Base-by-base conservation (phyloP, 2,888 invertebrate genomes). In the Euplexia lucipara region DNA sequence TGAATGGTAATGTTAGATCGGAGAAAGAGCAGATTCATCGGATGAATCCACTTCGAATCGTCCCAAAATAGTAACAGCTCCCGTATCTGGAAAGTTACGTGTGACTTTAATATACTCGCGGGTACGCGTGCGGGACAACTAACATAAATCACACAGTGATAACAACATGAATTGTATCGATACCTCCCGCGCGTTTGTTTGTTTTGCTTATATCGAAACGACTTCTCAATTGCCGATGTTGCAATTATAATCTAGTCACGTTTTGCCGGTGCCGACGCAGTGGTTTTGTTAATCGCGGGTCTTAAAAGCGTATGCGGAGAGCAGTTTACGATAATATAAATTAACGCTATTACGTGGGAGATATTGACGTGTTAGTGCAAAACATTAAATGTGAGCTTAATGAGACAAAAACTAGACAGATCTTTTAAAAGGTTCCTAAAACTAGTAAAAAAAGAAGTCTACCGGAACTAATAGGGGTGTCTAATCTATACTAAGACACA, bases 81-180 rank as follows among this genome's bases (percentile, higher is more conserved):
- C 88, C 85, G 88, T 59, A 94, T 94, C 94, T 94, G 94, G 71
- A 94, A 94, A 92, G 91, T 90, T 86, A 91, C 78, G 85, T 81
- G 72, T 76, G 76, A 74, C 76, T 89, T 87, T 87, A 88, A 86
- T 87, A 85, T 83, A 80, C 73, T 75, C 77, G 67, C 75, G 70
- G 64, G 64, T 61, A 51, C 64, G 71, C 62, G 56, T 58, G 42
- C 57, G 75, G 67, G 53, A 61, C 80, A 63, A 75, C 73, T 61
- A 69, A 45, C 39, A 58, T 53, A 44, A 64, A 52, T 57, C 65
- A 77, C 72, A 86, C 74, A 51, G 37, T 69, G 47, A 72, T 54
- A 65, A 58, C 39, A 41, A 78, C 37, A 57, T 37, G 16, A 44
- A 57, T 35, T 16, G 34, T 58, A 69, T 77, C 74, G 45, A 68